Percentiles rank a stretch among this genome's conserved stretches.
Conservation (phyloP, 1,140 invertebrate species). For the Diploscapter pachys region DNA sequence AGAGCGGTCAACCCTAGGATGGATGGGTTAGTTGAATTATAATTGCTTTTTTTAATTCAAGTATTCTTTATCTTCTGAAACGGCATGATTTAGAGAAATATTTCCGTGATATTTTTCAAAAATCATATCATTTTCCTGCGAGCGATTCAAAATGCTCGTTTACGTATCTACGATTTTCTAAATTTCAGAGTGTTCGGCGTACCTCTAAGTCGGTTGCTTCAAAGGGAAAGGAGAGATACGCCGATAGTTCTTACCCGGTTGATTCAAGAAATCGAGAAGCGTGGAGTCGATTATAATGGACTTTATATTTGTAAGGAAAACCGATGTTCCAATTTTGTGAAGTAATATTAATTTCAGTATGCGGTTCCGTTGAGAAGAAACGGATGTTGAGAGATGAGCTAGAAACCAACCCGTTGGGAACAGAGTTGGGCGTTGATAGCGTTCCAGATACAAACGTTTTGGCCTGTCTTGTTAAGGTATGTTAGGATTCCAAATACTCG, state of each 20-base stretch:
- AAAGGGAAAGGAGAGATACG: constrained; percentile 69
- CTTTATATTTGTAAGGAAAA: constrained; percentile 57
- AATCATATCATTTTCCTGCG: too few species aligned
- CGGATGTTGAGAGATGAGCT: constrained; percentile 87
- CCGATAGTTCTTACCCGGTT: constrained; percentile 77
- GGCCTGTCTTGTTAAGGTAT: constrained; percentile 68
- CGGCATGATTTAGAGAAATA: neutral
- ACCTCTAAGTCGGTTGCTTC: constrained; percentile 84
- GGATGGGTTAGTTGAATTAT: constrained; percentile 1
- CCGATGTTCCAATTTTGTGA: constrained; percentile 2
- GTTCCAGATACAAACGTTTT: constrained; percentile 97
- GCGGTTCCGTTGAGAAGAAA: constrained; percentile 93
- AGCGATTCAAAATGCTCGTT: too few species aligned
- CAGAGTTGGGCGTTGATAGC: constrained; percentile 89
- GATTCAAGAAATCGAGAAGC: constrained; percentile 88
- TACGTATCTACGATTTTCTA: too few species aligned
- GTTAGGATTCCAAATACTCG: too few species aligned
- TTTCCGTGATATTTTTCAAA: constrained; percentile 45
- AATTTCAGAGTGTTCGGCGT: constrained; percentile 71
- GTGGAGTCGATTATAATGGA: constrained; percentile 92
- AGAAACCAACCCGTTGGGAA: constrained; percentile 80
- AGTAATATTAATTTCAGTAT: constrained; percentile 76
- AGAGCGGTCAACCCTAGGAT: constrained; percentile 59
- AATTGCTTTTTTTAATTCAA: neutral
- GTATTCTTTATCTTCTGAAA: neutral